Percentiles rank a stretch among this genome's conserved stretches.
These are phyloP conservation scores for Dipodomys ordii DNA, from an alignment of 2,113 vertebrate genomes.

Conservation along the genomic window DNA sequence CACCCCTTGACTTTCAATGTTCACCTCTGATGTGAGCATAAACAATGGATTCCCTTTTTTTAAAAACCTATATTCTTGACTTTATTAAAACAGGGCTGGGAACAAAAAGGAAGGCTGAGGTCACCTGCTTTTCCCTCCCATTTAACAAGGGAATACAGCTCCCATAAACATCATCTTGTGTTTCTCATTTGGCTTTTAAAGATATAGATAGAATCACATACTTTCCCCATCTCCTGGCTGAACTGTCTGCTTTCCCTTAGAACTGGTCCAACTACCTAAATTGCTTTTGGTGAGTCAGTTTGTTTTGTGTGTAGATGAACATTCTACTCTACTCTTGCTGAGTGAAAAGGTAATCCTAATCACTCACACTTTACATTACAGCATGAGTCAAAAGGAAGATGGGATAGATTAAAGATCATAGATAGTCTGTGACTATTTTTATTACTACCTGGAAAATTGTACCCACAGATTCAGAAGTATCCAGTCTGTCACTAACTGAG, in stretches of 20 bases:
- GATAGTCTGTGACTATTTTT: neutral
- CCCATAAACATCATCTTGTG: slow-evolving; percentile 24
- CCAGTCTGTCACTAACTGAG: neutral
- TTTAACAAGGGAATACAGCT: neutral
- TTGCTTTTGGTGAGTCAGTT: slow-evolving; percentile 7
- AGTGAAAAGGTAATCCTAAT: neutral
- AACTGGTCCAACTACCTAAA: neutral
- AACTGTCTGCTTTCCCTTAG: neutral
- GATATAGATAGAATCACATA: neutral
- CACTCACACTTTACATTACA: neutral
- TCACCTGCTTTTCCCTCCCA: neutral
- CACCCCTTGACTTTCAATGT: slow-evolving; percentile 13
- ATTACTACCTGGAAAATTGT: neutral
- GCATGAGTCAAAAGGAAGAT: neutral
- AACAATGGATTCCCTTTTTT: neutral
- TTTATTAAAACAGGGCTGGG: neutral
- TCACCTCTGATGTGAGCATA: slow-evolving; percentile 32
- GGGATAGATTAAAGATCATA: neutral
- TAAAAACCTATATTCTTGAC: neutral
- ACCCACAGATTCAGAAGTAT: neutral
- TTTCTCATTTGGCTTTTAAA: slow-evolving; percentile 41
- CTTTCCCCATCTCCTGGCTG: neutral
- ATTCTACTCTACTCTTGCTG: neutral
- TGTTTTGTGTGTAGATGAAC: neutral
- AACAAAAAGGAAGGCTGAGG: neutral